Percentiles rank a stretch among this genome's conserved stretches.
Conservation (phyloP, 2,113 vertebrate species). For the Gavia stellata region DNA sequence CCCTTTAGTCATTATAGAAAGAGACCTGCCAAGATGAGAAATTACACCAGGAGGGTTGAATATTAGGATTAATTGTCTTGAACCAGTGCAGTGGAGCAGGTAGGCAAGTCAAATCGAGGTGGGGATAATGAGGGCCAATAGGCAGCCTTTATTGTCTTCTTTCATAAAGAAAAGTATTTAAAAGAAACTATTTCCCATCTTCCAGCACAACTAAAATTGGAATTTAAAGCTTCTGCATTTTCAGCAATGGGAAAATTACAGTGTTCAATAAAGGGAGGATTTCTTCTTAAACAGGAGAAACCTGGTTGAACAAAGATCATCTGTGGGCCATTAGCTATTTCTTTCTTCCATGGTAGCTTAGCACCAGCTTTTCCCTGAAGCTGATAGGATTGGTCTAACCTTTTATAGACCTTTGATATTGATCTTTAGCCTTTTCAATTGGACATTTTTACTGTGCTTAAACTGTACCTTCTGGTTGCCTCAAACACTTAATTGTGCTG, state of each 20-base stretch:
- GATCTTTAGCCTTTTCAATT: slow-evolving; percentile 55
- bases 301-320: neutral
- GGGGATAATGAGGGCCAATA: slow-evolving; percentile 84
- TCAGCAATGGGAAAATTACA: slow-evolving; percentile 66
- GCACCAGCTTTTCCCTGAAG: slow-evolving; percentile 12
- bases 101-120: slow-evolving; percentile 84
- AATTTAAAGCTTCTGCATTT: slow-evolving; percentile 53
- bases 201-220: slow-evolving; percentile 66
- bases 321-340: neutral
- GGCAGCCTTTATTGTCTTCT: slow-evolving; percentile 79
- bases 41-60: slow-evolving; percentile 86
- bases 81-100: slow-evolving; percentile 88
- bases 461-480: slow-evolving; percentile 1
- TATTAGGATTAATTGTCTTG: slow-evolving; percentile 99
- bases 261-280: slow-evolving; percentile 52
- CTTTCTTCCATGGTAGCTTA: neutral
- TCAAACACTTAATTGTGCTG: slow-evolving; percentile 29
- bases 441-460: slow-evolving; percentile 38
- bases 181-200: slow-evolving; percentile 64
- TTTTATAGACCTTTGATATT: slow-evolving; percentile 43
- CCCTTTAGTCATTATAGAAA: slow-evolving; percentile 89
- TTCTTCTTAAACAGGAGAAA: slow-evolving; percentile 4
- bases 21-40: slow-evolving; percentile 97
- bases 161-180: slow-evolving; percentile 76
- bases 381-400: slow-evolving; percentile 36